Conservation (phyloP, 2,888 invertebrate species). For the Trichacis sp. region DNA sequence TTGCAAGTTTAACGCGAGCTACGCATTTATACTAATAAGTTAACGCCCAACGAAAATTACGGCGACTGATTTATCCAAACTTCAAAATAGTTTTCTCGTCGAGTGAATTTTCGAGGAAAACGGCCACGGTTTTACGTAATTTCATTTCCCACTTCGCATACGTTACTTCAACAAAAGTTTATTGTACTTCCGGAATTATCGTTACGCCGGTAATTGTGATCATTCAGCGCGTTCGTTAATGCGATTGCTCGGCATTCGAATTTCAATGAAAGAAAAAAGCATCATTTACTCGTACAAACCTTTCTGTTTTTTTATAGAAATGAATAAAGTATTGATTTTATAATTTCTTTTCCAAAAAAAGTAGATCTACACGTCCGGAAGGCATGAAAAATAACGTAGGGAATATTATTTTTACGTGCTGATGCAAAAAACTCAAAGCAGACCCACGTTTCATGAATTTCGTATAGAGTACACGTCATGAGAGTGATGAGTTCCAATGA, state of each 20-base stretch:
- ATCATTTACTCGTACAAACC: no score
- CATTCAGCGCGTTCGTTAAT: background rate
- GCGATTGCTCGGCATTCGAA: background rate
- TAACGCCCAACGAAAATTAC: constrained; percentile 1
- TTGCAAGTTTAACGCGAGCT: constrained; percentile 7
- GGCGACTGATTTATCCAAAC: constrained; percentile 4
- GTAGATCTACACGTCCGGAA: background rate
- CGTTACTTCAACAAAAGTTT: background rate
- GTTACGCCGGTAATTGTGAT: background rate
- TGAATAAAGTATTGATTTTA: no score
- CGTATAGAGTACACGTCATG: background rate
- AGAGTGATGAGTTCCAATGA: constrained; percentile 10
- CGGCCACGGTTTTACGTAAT: background rate
- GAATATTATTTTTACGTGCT: background rate
- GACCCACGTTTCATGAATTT: constrained; percentile 1
- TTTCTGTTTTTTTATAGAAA: no score
- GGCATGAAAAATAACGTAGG: background rate
- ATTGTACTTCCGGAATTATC: background rate
- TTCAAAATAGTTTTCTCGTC: constrained; percentile 7
- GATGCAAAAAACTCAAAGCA: background rate
- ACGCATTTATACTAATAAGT: constrained; percentile 6
- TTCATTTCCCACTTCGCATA: constrained; percentile 5
- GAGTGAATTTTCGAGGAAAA: constrained; percentile 2
- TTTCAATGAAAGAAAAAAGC: no score
- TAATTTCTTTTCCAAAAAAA: background rate